Conservation (phyloP, 2,797 vertebrate genomes). For the Neosilurus mollespiculum region DNA sequence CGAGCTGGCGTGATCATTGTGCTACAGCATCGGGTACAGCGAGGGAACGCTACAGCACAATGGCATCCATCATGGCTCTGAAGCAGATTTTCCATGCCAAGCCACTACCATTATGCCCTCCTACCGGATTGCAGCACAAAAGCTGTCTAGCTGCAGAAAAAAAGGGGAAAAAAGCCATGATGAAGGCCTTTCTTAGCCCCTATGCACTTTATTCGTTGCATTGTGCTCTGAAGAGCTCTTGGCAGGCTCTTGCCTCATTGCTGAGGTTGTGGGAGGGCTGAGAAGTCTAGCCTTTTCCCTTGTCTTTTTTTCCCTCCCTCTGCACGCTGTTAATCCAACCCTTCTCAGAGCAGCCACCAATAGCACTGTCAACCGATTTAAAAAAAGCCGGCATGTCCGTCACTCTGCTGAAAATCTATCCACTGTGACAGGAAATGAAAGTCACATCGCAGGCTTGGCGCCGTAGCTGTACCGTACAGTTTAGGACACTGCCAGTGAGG, state of each 20-base stretch:
- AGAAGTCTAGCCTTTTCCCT: slow-evolving; percentile 51
- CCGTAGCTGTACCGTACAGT: not conserved
- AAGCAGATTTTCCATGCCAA: slow-evolving; percentile 68
- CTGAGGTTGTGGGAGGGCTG: slow-evolving; percentile 48
- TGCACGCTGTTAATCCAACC: slow-evolving; percentile 44
- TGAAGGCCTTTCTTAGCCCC: slow-evolving; percentile 53
- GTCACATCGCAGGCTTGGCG: slow-evolving; percentile 15
- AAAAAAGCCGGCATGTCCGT: slow-evolving; percentile 59
- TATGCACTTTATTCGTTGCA: slow-evolving; percentile 59
- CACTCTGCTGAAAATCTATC: slow-evolving; percentile 68
- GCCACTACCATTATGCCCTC: slow-evolving; percentile 64
- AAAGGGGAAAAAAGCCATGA: slow-evolving; percentile 50
- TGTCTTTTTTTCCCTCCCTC: slow-evolving; percentile 8
- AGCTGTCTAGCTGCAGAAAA: slow-evolving; percentile 42
- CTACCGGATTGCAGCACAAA: slow-evolving; percentile 58
- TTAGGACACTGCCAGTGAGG: not conserved
- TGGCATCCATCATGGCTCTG: slow-evolving; percentile 53
- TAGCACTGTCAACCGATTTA: slow-evolving; percentile 55
- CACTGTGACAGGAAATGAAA: slow-evolving; percentile 41
- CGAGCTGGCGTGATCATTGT: slow-evolving; percentile 29
- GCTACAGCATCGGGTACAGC: slow-evolving; percentile 36
- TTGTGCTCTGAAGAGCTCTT: slow-evolving; percentile 62
- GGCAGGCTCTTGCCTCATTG: slow-evolving; percentile 57
- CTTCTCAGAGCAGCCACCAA: slow-evolving; percentile 56
- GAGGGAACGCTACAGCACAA: slow-evolving; percentile 41